These are phyloP conservation scores for Mamestra configurata DNA, from an alignment of 1,140 invertebrate species.

Conservation along the genomic window DNA sequence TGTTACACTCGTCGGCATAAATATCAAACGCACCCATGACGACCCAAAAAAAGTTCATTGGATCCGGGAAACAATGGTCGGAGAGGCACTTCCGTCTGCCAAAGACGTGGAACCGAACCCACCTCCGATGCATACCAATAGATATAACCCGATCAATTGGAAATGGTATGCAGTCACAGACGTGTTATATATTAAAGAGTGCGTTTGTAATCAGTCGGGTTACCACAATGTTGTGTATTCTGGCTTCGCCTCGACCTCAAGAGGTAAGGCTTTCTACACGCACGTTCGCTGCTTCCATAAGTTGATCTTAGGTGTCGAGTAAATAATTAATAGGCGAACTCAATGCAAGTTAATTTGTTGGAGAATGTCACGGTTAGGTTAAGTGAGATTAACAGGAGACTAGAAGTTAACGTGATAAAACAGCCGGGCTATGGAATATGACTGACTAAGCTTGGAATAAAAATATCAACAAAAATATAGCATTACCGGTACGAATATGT, in stretches of 20 bases:
- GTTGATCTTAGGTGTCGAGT: constrained; percentile 43
- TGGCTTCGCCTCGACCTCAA: constrained; percentile 58
- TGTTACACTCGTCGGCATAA: constrained; percentile 14
- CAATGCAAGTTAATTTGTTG: constrained; percentile 33
- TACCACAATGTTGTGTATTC: constrained; percentile 71
- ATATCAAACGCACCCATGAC: constrained; percentile 47
- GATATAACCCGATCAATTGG: constrained; percentile 55
- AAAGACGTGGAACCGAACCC: constrained; percentile 67
- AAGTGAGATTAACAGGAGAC: no score
- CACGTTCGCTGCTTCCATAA: constrained; percentile 61
- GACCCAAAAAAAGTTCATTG: constrained; percentile 75
- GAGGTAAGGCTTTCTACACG: constrained; percentile 71
- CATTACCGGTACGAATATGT: no score
- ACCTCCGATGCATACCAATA: constrained; percentile 74
- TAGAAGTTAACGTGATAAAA: no score
- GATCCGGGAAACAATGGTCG: constrained; percentile 76
- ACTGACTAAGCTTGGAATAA: neutral
- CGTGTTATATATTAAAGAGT: neutral
- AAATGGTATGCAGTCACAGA: constrained; percentile 44
- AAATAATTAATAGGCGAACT: constrained; percentile 49
- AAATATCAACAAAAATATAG: no score
- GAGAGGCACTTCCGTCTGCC: constrained; percentile 71
- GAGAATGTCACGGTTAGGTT: constrained; percentile 20
- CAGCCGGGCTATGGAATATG: no score
- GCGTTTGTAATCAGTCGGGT: constrained; percentile 60